A percentile compares a stretch with the other conserved stretches of the same genome.
Evolutionary conservation across 2,888 invertebrate genomes (phyloP).

Genomic region (Drosophila meridionalis): DNA sequence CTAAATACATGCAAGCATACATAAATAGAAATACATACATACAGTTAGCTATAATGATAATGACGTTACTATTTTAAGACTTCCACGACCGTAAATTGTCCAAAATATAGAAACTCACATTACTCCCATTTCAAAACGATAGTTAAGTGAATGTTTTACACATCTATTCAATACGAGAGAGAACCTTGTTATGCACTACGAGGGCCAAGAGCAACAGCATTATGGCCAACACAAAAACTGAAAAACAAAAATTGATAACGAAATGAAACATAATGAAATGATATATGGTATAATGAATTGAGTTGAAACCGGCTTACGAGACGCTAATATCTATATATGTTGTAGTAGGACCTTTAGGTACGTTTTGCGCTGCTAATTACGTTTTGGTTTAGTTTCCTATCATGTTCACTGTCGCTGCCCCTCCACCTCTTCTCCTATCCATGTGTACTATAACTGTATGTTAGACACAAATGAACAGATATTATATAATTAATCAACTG

Average conservation of each 20-base stretch:
- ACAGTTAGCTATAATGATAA: constrained; percentile 53
- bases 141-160: constrained; percentile 49
- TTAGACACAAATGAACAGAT: constrained; percentile 66
- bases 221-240: constrained; percentile 26
- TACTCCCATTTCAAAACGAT: constrained; percentile 33
- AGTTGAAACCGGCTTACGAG: constrained; percentile 61
- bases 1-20: constrained; percentile 17
- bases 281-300: constrained; percentile 12
- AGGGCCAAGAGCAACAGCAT: constrained; percentile 63
- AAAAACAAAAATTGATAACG: constrained; percentile 28
- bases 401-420: constrained; percentile 14
- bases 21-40: constrained; percentile 40
- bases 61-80: constrained; percentile 64
- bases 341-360: constrained; percentile 67
- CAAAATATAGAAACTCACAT: constrained; percentile 25
- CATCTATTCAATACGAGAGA: constrained; percentile 36
- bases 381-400: constrained; percentile 52
- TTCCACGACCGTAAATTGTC: constrained; percentile 44
- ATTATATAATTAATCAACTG: constrained; percentile 59
- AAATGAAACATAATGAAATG: not conserved
- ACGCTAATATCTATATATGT: constrained; percentile 75
- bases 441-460: constrained; percentile 46
- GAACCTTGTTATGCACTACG: constrained; percentile 58
- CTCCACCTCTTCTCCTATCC: constrained; percentile 8
- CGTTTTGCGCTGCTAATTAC: constrained; percentile 55